A percentile compares a stretch with the other conserved stretches of the same genome.
phyloP scores from a whole-genome alignment of 2,797 vertebrate species.

The Phataginus tetradactyla region DNA sequence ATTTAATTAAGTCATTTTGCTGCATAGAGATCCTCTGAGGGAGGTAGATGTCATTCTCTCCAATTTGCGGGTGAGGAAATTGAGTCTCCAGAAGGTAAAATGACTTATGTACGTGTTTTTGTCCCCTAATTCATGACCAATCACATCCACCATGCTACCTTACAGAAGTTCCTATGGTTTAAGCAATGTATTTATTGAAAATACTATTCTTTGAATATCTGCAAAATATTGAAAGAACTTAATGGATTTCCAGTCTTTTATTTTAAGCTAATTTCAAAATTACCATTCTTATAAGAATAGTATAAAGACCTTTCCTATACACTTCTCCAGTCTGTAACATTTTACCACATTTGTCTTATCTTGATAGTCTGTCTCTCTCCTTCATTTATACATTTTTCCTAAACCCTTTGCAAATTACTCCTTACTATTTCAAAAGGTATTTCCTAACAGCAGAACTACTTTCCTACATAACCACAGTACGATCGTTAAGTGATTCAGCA shows the following conservation, averaged over 20 bases:
- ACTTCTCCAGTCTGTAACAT: neutral
- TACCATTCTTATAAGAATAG: neutral
- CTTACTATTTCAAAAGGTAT: neutral
- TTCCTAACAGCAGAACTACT: neutral
- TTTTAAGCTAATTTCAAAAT: neutral
- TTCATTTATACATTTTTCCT: neutral
- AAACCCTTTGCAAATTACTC: neutral
- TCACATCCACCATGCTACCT: neutral
- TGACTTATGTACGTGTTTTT: neutral
- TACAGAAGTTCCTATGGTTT: neutral
- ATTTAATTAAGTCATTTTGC: neutral
- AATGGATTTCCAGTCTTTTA: neutral
- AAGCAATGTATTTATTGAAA: neutral
- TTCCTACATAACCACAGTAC: neutral
- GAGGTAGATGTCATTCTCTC: neutral
- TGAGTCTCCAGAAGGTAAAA: neutral
- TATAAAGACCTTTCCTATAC: neutral
- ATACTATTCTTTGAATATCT: neutral
- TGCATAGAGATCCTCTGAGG: neutral
- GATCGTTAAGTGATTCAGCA: neutral
- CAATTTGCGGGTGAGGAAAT: neutral
- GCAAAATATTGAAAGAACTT: neutral
- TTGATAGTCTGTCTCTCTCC: neutral
- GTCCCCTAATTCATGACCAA: neutral
- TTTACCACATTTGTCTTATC: neutral